Evolutionary conservation across 1,140 invertebrate genomes (phyloP).

Genomic region (Atta cephalotes): DNA sequence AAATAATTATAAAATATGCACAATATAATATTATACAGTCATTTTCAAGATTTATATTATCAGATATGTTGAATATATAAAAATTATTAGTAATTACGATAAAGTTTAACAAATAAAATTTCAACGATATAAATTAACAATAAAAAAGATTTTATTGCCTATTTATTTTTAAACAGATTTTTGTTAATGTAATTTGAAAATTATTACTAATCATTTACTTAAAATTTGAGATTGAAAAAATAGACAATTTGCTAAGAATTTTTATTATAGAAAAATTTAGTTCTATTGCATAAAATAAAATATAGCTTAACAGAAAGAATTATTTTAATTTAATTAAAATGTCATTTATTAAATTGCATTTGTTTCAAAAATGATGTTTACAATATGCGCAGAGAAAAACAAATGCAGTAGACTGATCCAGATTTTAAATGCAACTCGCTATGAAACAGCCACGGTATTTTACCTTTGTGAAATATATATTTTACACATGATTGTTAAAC

Average conservation of each 20-base stretch:
- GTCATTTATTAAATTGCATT: conserved; percentile 31
- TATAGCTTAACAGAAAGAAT: background rate
- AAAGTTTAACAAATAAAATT: background rate
- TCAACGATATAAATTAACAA: background rate
- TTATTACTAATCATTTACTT: conserved; percentile 16
- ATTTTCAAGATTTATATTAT: background rate
- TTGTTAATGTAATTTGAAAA: conserved; percentile 1
- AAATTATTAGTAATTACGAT: conserved; percentile 1
- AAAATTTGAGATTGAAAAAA: background rate
- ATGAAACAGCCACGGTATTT: background rate
- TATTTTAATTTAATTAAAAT: conserved; percentile 35
- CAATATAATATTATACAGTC: background rate
- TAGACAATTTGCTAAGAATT: background rate
- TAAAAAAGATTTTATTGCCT: background rate
- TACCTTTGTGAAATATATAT: conserved; percentile 13
- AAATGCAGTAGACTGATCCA: background rate
- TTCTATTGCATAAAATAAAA: background rate
- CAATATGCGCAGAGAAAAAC: background rate
- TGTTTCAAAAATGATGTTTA: conserved; percentile 25
- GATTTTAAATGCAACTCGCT: background rate
- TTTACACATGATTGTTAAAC: conserved; percentile 7
- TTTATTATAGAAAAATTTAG: background rate
- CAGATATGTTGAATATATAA: background rate
- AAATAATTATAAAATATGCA: background rate
- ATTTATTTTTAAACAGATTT: background rate